Conservation (phyloP, 1,140 invertebrate genomes). For the Meloidogyne chitwoodi region DNA sequence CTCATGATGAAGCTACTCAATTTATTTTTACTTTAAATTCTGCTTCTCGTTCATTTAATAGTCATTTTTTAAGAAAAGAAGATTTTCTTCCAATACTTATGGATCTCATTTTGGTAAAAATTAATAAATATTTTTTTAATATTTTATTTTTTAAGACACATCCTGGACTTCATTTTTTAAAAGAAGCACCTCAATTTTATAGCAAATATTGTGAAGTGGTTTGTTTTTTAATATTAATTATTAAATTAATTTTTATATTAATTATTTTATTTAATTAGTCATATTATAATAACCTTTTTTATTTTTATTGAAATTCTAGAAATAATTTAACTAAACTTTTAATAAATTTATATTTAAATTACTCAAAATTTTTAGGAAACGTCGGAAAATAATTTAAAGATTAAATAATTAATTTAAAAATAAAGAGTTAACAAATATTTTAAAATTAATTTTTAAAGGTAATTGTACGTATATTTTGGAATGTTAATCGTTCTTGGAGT, state of each 20-base stretch:
- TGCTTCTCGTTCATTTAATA: constrained; percentile 54
- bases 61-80: constrained; percentile 65
- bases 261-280: no score
- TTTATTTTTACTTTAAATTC: constrained; percentile 76
- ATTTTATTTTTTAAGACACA: constrained; percentile 72
- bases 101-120: constrained; percentile 77
- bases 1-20: constrained; percentile 79
- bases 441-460: constrained; percentile 21
- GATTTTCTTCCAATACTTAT: constrained; percentile 83
- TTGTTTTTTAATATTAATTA: neutral
- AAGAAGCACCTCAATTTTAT: constrained; percentile 96
- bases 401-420: no score
- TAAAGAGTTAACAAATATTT: neutral
- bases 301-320: no score
- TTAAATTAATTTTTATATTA: neutral
- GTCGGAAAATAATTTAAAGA: no score
- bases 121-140: neutral
- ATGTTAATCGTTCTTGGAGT: constrained; percentile 94
- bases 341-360: no score
- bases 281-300: no score
- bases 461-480: constrained; percentile 95
- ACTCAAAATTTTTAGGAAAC: no score
- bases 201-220: constrained; percentile 73
- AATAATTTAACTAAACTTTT: no score
- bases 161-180: constrained; percentile 90